phyloP scores from a whole-genome alignment of 2,113 vertebrate species.

The Peucedramus taeniatus region DNA sequence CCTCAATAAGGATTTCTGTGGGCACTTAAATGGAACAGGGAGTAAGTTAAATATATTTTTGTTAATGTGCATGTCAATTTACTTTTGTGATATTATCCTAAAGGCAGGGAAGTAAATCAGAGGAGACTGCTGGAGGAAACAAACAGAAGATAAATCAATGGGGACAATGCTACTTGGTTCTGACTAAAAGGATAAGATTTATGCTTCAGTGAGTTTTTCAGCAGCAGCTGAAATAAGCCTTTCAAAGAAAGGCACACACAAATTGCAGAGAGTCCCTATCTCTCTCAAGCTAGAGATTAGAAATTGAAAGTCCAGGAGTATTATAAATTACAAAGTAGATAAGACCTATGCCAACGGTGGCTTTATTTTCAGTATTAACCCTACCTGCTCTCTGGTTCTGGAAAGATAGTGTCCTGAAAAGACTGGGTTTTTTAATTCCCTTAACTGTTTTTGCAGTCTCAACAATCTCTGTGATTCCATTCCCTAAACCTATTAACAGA shows the following conservation, averaged over 20 bases:
- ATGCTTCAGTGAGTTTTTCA: constrained; percentile 6
- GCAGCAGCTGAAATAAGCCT: constrained; percentile 3
- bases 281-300: background rate
- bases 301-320: background rate
- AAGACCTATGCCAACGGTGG: background rate
- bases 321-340: background rate
- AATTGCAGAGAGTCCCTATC: background rate
- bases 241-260: background rate
- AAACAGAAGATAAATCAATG: constrained; percentile 8
- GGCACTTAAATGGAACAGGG: background rate
- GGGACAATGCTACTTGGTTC: background rate
- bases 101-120: background rate
- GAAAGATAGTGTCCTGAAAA: background rate
- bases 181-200: constrained; percentile 20
- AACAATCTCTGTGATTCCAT: background rate
- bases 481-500: background rate
- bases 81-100: background rate
- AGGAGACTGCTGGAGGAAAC: background rate
- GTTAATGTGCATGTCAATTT: background rate
- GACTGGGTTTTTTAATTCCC: rapidly evolving
- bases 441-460: background rate
- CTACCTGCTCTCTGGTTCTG: background rate
- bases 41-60: background rate
- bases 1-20: background rate
- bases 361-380: background rate